These are phyloP conservation scores for Ivindomyrus marchei DNA, from an alignment of 2,113 vertebrate species.

Conservation along the genomic window DNA sequence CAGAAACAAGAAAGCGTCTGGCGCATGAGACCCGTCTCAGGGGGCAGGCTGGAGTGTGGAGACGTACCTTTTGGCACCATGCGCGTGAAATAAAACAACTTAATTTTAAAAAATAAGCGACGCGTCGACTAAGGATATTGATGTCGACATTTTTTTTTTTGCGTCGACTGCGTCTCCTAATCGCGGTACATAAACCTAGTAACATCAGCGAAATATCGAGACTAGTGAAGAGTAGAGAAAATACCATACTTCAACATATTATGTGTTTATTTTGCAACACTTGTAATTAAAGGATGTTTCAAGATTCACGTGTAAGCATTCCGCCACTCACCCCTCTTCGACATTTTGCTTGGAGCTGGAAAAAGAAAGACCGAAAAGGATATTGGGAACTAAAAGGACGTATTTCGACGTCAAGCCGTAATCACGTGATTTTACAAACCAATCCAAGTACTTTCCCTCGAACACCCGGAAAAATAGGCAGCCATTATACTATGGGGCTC, in stretches of 20 bases:
- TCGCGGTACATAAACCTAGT: background rate
- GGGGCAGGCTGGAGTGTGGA: too few relatives aligned
- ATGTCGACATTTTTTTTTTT: too few relatives aligned
- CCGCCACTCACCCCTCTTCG: constrained; percentile 63
- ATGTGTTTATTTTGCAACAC: accelerated
- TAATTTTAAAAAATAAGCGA: too few relatives aligned
- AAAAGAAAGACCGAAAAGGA: constrained; percentile 53
- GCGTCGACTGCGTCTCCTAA: too few relatives aligned
- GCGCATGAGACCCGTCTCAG: too few relatives aligned
- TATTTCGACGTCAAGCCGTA: background rate
- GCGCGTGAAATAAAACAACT: too few relatives aligned
- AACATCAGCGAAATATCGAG: accelerated
- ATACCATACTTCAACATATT: background rate
- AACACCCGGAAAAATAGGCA: background rate
- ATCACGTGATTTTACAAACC: background rate
- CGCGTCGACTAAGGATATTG: too few relatives aligned
- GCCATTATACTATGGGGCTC: background rate
- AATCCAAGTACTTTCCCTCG: background rate
- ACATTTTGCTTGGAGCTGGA: constrained; percentile 60
- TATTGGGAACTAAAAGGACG: constrained; percentile 50
- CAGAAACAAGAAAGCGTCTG: too few relatives aligned
- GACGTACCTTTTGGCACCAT: too few relatives aligned
- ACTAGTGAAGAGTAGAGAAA: background rate
- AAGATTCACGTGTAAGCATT: constrained; percentile 25
- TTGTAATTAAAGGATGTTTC: constrained; percentile 34